Conservation (phyloP, 2,797 vertebrate species). For the Oceanodroma leucorhoa region DNA sequence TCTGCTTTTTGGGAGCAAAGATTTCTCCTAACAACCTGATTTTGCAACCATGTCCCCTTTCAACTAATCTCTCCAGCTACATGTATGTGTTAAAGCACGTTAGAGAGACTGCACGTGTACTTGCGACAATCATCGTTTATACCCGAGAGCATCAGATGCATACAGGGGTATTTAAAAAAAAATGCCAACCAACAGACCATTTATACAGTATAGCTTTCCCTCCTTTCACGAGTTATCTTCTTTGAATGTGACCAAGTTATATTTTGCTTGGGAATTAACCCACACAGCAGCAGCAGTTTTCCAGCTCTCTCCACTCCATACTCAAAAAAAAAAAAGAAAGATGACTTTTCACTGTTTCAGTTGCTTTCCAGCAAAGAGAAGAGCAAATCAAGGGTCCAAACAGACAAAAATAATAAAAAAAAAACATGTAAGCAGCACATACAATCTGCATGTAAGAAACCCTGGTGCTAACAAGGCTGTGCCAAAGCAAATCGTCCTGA, state of each 20-base stretch:
- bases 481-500: not conserved
- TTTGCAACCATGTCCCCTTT: not conserved
- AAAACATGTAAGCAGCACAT: not conserved
- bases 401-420: not conserved
- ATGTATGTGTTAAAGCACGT: not conserved
- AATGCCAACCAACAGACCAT: not conserved
- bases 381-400: not conserved
- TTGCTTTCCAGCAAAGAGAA: not conserved
- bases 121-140: not conserved
- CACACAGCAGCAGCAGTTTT: not conserved
- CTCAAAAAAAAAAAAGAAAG: not conserved
- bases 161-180: not conserved
- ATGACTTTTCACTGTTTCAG: not conserved
- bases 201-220: not conserved
- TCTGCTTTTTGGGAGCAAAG: not conserved
- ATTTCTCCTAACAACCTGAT: not conserved
- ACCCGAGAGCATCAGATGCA: not conserved
- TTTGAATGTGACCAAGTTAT: not conserved
- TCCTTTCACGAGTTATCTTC: not conserved
- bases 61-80: not conserved
- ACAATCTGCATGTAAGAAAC: not conserved
- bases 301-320: not conserved
- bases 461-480: not conserved
- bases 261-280: not conserved
- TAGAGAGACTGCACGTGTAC: accelerated